phyloP scores from a whole-genome alignment of 1,140 invertebrate genomes.

The Dufourea novaeangliae region DNA sequence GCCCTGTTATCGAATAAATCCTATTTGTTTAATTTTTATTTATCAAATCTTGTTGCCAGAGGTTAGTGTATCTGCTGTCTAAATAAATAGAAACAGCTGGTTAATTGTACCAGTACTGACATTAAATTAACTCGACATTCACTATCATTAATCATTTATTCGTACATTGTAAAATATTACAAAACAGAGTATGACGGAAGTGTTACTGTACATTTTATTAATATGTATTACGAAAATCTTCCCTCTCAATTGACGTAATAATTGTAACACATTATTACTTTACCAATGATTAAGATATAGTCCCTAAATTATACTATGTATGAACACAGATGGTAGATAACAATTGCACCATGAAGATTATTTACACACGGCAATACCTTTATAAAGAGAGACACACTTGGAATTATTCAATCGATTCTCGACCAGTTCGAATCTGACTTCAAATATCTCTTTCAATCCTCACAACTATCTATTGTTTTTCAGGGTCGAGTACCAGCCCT shows the following conservation, averaged over 20 bases:
- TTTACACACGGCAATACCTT: background rate
- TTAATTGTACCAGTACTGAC: no score
- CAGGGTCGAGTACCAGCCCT: background rate
- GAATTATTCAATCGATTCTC: background rate
- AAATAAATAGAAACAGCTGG: no score
- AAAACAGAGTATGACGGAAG: no score
- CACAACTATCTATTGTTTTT: background rate
- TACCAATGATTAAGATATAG: background rate
- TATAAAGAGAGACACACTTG: background rate
- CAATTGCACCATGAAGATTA: background rate
- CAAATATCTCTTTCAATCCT: background rate
- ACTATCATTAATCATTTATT: no score
- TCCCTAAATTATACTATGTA: constrained; percentile 3
- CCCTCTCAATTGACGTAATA: background rate
- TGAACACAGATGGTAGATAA: constrained; percentile 7
- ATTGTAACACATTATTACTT: background rate
- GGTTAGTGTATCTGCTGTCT: background rate
- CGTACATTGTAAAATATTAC: no score
- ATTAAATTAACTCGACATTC: no score
- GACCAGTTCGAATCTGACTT: background rate
- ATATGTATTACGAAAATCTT: constrained; percentile 1
- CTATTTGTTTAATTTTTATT: no score
- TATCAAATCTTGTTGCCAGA: background rate
- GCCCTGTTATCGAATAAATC: background rate
- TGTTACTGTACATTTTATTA: background rate